phyloP scores from a whole-genome alignment of 1,140 invertebrate species.

The Calephelis nemesis region DNA sequence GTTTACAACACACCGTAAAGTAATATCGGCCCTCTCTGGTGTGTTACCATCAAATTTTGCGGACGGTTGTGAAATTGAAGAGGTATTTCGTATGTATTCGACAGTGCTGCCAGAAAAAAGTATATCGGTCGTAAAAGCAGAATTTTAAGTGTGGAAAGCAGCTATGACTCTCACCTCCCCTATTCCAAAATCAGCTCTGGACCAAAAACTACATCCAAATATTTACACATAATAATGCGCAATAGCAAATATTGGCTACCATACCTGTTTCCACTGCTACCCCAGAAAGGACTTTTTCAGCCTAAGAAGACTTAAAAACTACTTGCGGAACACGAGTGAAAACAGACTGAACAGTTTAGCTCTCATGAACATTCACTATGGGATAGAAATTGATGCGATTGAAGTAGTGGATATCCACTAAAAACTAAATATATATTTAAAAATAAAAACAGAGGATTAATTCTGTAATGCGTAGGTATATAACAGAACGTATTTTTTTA shows the following conservation, averaged over 20 bases:
- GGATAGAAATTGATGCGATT: slow-evolving; percentile 5
- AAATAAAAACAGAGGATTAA: slow-evolving; percentile 8
- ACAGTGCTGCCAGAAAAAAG: background rate
- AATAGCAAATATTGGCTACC: too few relatives aligned
- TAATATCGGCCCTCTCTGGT: background rate
- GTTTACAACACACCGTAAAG: background rate
- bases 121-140: background rate
- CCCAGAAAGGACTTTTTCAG: too few relatives aligned
- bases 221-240: slow-evolving; percentile 5
- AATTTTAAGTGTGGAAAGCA: slow-evolving; percentile 5
- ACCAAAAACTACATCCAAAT: background rate
- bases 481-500: background rate
- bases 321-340: too few relatives aligned
- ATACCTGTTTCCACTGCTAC: too few relatives aligned
- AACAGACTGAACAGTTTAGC: background rate
- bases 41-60: background rate
- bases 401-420: slow-evolving; percentile 9
- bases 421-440: too few relatives aligned
- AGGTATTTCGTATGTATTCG: background rate
- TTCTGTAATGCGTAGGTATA: background rate
- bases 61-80: background rate
- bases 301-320: too few relatives aligned
- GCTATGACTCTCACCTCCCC: slow-evolving; percentile 5
- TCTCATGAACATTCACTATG: slow-evolving; percentile 3
- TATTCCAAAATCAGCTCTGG: slow-evolving; percentile 6